These are phyloP conservation scores for Babylonia areolata DNA, from an alignment of 1,140 invertebrate genomes.

Conservation along the genomic window DNA sequence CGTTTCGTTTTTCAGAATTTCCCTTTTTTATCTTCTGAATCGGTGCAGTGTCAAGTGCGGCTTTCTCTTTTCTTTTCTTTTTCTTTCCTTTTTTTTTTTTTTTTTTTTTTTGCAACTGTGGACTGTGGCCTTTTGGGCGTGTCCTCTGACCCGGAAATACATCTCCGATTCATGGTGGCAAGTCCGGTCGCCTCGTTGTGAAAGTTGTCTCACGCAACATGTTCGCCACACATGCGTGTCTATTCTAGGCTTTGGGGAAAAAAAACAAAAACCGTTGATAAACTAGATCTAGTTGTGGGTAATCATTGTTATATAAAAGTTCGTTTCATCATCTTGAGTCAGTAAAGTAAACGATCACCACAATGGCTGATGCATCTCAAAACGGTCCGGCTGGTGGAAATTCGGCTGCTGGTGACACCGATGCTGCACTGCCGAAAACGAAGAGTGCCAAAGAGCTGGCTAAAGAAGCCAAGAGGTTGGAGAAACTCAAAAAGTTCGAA, in stretches of 20 bases:
- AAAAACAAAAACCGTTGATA: not conserved
- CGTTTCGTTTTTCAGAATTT: too few relatives aligned
- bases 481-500: slow-evolving; percentile 87
- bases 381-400: slow-evolving; percentile 32
- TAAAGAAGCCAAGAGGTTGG: slow-evolving; percentile 70
- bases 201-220: slow-evolving; percentile 32
- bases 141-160: not conserved
- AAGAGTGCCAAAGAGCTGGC: slow-evolving; percentile 70
- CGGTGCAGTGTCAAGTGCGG: too few relatives aligned
- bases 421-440: slow-evolving; percentile 50
- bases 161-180: not conserved
- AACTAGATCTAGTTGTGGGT: not conserved
- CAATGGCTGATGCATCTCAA: slow-evolving; percentile 38
- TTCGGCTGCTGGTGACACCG: slow-evolving; percentile 13
- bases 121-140: too few relatives aligned
- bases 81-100: too few relatives aligned
- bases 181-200: not conserved
- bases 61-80: too few relatives aligned
- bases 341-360: not conserved
- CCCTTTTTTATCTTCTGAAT: too few relatives aligned
- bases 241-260: not conserved
- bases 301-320: not conserved
- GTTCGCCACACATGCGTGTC: not conserved
- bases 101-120: too few relatives aligned
- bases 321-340: not conserved